phyloP scores from a whole-genome alignment of 2,113 vertebrate genomes.

The Numida meleagris region DNA sequence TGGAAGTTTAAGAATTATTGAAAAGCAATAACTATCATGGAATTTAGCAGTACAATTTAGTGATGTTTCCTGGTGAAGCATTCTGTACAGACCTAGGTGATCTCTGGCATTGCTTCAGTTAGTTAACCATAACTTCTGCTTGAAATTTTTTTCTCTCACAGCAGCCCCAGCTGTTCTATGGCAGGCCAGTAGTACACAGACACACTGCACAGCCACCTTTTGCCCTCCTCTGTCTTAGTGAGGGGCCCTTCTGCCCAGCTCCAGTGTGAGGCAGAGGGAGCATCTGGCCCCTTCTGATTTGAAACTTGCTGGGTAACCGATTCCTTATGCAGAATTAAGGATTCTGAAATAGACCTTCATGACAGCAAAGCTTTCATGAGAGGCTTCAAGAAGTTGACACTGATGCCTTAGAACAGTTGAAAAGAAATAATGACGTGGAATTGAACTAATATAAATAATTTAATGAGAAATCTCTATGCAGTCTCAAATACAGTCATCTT shows the following conservation, averaged over 20 bases:
- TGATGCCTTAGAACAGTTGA: slow-evolving; percentile 55
- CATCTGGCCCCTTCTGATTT: slow-evolving; percentile 72
- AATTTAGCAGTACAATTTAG: neutral
- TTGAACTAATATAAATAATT: slow-evolving; percentile 73
- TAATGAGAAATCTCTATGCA: slow-evolving; percentile 56
- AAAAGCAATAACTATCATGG: neutral
- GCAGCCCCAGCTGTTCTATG: slow-evolving; percentile 1
- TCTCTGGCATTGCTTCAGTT: neutral
- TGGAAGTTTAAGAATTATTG: neutral
- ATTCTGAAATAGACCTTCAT: slow-evolving; percentile 62
- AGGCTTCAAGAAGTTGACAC: slow-evolving; percentile 54
- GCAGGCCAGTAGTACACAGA: neutral
- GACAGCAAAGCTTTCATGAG: slow-evolving; percentile 62
- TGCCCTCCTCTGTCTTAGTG: slow-evolving; percentile 40
- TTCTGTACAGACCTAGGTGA: neutral
- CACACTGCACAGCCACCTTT: slow-evolving; percentile 9
- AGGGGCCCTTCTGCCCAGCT: slow-evolving; percentile 60
- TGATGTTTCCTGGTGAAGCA: neutral
- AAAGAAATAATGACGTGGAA: slow-evolving; percentile 60
- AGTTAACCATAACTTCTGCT: neutral
- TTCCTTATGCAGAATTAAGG: slow-evolving; percentile 60
- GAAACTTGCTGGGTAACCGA: slow-evolving; percentile 65
- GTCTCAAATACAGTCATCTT: slow-evolving; percentile 45
- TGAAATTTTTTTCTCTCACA: neutral
- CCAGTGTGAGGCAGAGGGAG: slow-evolving; percentile 42